Evolutionary conservation across 2,888 invertebrate species (phyloP).

Genomic region (Chirona hameri): DNA sequence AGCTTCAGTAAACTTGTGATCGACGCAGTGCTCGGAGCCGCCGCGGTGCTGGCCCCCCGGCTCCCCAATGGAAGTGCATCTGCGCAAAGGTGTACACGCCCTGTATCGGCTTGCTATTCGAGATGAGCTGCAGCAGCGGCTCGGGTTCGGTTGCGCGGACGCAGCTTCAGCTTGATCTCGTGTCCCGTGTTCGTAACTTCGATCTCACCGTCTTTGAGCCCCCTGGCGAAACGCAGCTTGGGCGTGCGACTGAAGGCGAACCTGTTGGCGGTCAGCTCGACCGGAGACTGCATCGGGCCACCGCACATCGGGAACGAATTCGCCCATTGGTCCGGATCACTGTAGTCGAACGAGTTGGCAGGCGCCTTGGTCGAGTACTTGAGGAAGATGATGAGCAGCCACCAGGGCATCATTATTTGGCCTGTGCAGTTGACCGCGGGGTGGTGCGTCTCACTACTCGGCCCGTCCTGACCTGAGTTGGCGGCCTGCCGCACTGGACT

Average conservation of each 20-base stretch:
- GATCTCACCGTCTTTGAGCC: background rate
- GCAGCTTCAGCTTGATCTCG: background rate
- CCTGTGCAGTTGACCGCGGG: background rate
- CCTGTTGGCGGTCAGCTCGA: no score
- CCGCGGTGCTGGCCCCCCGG: background rate
- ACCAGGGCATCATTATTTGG: background rate
- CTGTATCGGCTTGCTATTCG: background rate
- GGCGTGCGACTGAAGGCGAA: background rate
- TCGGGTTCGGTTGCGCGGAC: background rate
- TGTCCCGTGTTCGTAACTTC: background rate
- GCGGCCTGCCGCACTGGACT: no score
- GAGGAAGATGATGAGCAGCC: constrained; percentile 5
- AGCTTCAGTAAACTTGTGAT: background rate
- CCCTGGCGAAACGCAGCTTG: background rate
- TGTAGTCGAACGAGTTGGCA: background rate
- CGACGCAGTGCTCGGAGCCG: background rate
- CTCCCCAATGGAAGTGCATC: constrained; percentile 12
- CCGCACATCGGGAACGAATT: no score
- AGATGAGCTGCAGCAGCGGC: background rate
- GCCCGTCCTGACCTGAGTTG: no score
- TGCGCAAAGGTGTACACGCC: background rate
- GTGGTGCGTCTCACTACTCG: no score
- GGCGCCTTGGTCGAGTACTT: background rate
- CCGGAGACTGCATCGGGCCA: no score
- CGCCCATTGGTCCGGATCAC: background rate